Conservation (phyloP, 2,797 vertebrate genomes). For the Eidolon dupreanum region DNA sequence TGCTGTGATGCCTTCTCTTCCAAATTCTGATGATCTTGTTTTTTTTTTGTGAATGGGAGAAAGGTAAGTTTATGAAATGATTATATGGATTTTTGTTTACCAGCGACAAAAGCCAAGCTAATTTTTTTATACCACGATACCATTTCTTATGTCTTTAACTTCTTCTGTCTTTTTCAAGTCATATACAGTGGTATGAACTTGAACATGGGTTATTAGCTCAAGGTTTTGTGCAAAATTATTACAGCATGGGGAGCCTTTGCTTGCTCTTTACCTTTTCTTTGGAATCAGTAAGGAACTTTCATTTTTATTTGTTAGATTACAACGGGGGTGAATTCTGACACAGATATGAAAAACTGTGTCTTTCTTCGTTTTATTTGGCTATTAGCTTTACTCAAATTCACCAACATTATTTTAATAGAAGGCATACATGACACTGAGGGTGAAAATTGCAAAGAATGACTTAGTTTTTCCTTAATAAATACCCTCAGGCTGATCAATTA, state of each 20-base stretch:
- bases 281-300: background rate
- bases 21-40: conserved; percentile 68
- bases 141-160: background rate
- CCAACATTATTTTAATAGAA: background rate
- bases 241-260: background rate
- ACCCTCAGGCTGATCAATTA: background rate
- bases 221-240: background rate
- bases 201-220: background rate
- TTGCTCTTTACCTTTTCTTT: conserved; percentile 45
- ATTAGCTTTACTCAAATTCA: background rate
- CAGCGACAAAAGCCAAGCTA: background rate
- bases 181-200: background rate
- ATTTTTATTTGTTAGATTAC: background rate
- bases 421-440: background rate
- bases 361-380: background rate
- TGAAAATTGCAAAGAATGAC: background rate
- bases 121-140: background rate
- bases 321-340: background rate
- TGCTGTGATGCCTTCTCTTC: conserved; percentile 43
- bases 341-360: background rate
- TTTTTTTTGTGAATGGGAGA: conserved; percentile 82
- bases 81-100: background rate
- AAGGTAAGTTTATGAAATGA: conserved; percentile 76
- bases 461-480: background rate
- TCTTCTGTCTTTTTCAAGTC: conserved; percentile 19